Conservation (phyloP, 2,113 vertebrate species). For the Pagrus major region DNA sequence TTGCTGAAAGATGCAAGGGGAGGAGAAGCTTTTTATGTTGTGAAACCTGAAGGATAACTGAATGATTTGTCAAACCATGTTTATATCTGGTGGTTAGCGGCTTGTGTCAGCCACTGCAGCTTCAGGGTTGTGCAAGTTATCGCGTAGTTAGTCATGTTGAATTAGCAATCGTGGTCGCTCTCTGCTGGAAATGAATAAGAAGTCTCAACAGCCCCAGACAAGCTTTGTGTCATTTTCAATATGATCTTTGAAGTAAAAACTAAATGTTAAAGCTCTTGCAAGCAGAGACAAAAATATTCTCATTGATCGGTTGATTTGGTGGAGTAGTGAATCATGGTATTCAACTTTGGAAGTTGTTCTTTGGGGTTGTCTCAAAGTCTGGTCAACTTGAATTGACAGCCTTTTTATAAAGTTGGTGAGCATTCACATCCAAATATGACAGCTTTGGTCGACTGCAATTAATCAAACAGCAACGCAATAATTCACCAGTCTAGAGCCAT, state of each 20-base stretch:
- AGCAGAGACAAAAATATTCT: not conserved
- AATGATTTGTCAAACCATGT: conserved; percentile 55
- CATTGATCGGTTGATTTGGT: conserved; percentile 12
- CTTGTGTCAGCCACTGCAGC: conserved; percentile 36
- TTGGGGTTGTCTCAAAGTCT: conserved; percentile 51
- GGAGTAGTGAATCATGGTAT: conserved; percentile 7
- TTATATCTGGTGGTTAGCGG: conserved; percentile 23
- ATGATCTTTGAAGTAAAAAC: conserved; percentile 2
- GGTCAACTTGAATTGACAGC: conserved; percentile 30
- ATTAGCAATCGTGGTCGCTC: not conserved
- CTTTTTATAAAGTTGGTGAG: conserved; percentile 11
- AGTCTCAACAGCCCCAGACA: conserved; percentile 29
- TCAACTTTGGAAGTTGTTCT: conserved; percentile 26
- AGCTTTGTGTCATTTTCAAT: conserved; percentile 36
- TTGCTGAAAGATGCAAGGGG: conserved; percentile 54
- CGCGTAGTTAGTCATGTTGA: conserved; percentile 7
- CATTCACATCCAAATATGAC: conserved; percentile 5
- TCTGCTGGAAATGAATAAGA: conserved; percentile 22
- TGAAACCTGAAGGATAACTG: conserved; percentile 53
- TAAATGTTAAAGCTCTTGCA: conserved; percentile 6
- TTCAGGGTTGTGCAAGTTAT: conserved; percentile 19
- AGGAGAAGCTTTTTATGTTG: conserved; percentile 46
- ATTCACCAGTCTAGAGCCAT: too few relatives aligned
- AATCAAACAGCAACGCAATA: conserved; percentile 25
- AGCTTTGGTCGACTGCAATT: conserved; percentile 29